Percentiles rank a stretch among this genome's conserved stretches.
These are phyloP conservation scores for Ataeniobius toweri DNA, from an alignment of 2,797 vertebrate genomes.

Conservation along the genomic window DNA sequence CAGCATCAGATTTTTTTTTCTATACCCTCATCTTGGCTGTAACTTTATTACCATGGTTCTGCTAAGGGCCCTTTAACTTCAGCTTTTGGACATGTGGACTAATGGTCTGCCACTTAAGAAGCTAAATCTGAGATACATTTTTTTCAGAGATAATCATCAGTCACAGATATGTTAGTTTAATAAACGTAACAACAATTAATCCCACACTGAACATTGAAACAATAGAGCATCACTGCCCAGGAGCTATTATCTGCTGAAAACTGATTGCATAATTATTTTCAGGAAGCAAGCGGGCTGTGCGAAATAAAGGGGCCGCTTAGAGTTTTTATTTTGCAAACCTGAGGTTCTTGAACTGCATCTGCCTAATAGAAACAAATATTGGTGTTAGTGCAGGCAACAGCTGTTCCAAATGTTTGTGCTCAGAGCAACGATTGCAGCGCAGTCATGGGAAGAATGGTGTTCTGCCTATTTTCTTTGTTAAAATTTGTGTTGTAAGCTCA, in stretches of 20 bases:
- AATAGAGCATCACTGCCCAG: constrained; percentile 40
- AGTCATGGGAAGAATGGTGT: constrained; percentile 29
- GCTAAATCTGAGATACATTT: constrained; percentile 34
- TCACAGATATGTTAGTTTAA: constrained; percentile 57
- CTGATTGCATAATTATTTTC: constrained; percentile 53
- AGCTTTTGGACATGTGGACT: constrained; percentile 33
- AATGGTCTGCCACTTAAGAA: constrained; percentile 57
- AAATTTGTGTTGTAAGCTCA: constrained; percentile 62
- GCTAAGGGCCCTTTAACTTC: constrained; percentile 22
- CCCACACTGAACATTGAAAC: constrained; percentile 46
- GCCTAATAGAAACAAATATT: constrained; percentile 37
- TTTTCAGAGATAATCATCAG: constrained; percentile 54
- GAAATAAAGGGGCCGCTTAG: neutral
- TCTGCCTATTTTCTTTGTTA: constrained; percentile 47
- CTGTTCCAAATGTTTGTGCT: constrained; percentile 29
- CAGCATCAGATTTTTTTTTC: constrained; percentile 13
- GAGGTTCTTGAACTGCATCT: constrained; percentile 31
- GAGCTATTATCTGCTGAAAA: constrained; percentile 54
- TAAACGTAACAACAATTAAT: constrained; percentile 53
- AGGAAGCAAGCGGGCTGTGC: constrained; percentile 10
- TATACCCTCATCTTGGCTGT: neutral
- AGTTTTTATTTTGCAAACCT: constrained; percentile 42
- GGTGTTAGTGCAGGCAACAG: constrained; percentile 34
- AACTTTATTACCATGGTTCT: constrained; percentile 15
- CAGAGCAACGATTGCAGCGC: constrained; percentile 14